Percentiles rank a stretch among this genome's conserved stretches.
These are phyloP conservation scores for Nesometra sesokonis DNA, from an alignment of 35 echinoderm and acorn worm genomes.

Conservation along the genomic window DNA sequence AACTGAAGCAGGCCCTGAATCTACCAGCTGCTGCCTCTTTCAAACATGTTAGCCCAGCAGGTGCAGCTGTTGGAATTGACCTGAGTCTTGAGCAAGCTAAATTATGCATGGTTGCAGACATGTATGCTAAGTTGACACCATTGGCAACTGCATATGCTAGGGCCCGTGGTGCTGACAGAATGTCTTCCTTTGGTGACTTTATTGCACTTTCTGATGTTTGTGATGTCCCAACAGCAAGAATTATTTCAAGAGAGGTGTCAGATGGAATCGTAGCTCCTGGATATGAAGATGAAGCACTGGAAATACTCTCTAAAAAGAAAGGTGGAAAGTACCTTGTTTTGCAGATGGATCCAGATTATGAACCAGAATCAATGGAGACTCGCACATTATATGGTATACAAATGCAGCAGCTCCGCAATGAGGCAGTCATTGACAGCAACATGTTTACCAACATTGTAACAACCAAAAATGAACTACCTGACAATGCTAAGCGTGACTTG, in stretches of 20 bases:
- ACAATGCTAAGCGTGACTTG: conserved; percentile 59
- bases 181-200: conserved; percentile 96
- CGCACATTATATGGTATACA: conserved; percentile 87
- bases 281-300: conserved; percentile 78
- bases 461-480: conserved; percentile 45
- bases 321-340: conserved; percentile 14
- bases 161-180: conserved; percentile 92
- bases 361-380: conserved; percentile 71
- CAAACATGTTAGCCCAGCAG: conserved; percentile 98
- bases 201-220: conserved; percentile 70
- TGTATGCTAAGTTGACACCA: conserved; percentile 61
- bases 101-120: conserved; percentile 89
- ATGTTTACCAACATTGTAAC: conserved; percentile 77
- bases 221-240: conserved; percentile 89
- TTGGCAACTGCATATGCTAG: conserved; percentile 83
- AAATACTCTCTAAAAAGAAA: conserved; percentile 83
- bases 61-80: conserved; percentile 71
- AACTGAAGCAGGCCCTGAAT: conserved; percentile 58
- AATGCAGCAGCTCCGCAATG: conserved; percentile 67
- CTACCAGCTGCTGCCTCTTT: conserved; percentile 84
- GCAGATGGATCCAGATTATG: conserved; percentile 79
- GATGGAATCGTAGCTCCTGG: conserved; percentile 95
- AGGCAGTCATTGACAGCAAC: conserved; percentile 63
- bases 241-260: conserved; percentile 90
- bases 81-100: conserved; percentile 55